Conservation (phyloP, 2,113 vertebrate species). For the Pelmatolapia mariae region DNA sequence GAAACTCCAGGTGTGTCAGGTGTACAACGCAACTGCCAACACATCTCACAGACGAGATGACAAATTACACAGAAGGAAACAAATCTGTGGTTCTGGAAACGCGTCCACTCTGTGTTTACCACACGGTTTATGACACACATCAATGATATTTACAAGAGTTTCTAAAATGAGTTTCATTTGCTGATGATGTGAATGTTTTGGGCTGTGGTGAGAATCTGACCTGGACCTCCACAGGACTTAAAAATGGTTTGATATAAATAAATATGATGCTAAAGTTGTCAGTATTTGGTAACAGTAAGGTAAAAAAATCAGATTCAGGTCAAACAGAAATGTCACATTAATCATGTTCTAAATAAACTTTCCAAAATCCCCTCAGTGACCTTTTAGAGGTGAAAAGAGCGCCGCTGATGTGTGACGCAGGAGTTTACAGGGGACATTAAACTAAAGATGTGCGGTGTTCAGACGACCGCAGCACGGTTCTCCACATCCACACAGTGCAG, state of each 20-base stretch:
- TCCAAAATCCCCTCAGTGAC: neutral
- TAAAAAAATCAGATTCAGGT: neutral
- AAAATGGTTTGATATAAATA: neutral
- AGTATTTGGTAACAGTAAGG: neutral
- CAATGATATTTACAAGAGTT: neutral
- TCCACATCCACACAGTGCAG: neutral
- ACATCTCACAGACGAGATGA: neutral
- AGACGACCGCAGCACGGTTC: neutral
- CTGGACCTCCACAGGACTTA: neutral
- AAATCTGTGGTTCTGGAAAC: neutral
- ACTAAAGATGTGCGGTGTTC: accelerated
- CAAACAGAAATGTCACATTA: neutral
- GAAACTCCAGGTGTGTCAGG: neutral
- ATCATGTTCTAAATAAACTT: neutral
- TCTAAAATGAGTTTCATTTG: neutral
- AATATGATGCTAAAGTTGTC: neutral
- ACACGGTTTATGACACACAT: neutral
- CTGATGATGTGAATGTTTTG: neutral
- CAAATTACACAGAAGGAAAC: neutral
- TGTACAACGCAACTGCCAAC: neutral
- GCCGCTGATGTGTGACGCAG: neutral
- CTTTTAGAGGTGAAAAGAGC: neutral
- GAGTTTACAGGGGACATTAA: accelerated
- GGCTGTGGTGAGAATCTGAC: neutral
- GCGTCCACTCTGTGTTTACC: neutral